phyloP scores from a whole-genome alignment of 1,140 invertebrate species.

The Ceratosolen fusciceps region DNA sequence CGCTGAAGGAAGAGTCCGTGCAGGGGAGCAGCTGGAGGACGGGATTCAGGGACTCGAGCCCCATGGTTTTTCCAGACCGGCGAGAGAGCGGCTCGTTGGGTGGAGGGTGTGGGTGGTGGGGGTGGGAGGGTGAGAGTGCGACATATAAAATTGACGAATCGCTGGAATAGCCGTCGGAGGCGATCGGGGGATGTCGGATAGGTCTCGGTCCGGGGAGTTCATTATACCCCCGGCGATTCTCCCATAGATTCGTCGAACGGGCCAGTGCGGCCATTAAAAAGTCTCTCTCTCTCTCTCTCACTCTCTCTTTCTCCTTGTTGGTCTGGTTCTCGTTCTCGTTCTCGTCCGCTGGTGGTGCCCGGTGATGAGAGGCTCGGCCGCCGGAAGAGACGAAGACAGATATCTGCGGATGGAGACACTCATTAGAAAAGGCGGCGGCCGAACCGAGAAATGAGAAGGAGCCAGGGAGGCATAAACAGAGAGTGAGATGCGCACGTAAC shows the following conservation, averaged over 20 bases:
- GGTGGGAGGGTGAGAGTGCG: too few relatives aligned
- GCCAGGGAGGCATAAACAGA: slow-evolving; percentile 34
- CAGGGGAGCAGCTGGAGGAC: too few relatives aligned
- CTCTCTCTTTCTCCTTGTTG: background rate
- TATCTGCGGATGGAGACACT: slow-evolving; percentile 26
- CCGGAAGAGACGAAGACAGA: slow-evolving; percentile 31
- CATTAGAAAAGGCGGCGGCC: slow-evolving; percentile 17
- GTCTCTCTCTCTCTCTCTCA: slow-evolving; percentile 30
- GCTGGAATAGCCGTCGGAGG: background rate
- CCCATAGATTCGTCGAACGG: slow-evolving; percentile 44
- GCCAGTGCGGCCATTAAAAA: slow-evolving; percentile 43
- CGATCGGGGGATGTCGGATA: background rate
- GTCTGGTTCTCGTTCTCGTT: background rate
- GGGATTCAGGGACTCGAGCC: too few relatives aligned
- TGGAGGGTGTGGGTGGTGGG: too few relatives aligned
- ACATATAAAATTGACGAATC: background rate
- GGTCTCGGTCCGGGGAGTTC: too few relatives aligned
- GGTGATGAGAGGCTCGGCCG: background rate
- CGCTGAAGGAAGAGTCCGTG: too few relatives aligned
- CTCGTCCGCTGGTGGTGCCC: slow-evolving; percentile 44
- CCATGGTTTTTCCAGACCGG: background rate
- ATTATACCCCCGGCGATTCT: slow-evolving; percentile 26
- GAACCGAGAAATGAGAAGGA: slow-evolving; percentile 23
- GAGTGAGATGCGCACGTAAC: slow-evolving; percentile 13
- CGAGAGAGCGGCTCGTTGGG: too few relatives aligned